A percentile compares a stretch with the other conserved stretches of the same genome.
Conservation (phyloP, 2,113 vertebrate species). For the Melanerpes formicivorus region DNA sequence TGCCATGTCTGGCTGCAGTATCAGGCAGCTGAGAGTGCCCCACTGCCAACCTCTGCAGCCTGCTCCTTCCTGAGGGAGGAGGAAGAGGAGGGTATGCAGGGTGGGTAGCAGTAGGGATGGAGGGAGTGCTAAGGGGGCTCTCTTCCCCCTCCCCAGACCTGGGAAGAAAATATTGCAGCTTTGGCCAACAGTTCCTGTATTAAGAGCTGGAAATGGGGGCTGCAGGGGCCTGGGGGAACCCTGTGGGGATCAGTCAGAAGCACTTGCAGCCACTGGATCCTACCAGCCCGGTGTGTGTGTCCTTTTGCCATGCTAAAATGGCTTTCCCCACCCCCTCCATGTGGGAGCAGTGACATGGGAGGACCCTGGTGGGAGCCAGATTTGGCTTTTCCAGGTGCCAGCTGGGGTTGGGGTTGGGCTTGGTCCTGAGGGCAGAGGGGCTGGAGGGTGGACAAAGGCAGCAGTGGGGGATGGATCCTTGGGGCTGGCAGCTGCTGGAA, state of each 20-base stretch:
- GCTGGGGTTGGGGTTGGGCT: neutral
- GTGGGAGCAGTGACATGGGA: neutral
- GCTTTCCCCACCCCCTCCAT: rapidly evolving
- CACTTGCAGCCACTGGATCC: rapidly evolving
- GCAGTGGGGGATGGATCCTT: rapidly evolving
- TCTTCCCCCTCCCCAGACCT: neutral
- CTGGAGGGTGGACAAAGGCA: neutral
- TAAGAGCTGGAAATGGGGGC: neutral
- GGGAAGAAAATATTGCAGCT: neutral
- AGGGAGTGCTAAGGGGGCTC: neutral
- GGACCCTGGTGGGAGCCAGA: neutral
- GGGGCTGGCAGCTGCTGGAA: neutral
- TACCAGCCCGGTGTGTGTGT: neutral
- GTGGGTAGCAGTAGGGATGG: rapidly evolving
- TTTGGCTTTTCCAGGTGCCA: neutral
- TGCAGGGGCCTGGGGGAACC: neutral
- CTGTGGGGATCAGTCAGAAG: rapidly evolving
- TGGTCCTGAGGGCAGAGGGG: neutral
- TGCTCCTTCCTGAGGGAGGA: neutral
- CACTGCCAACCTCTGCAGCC: neutral
- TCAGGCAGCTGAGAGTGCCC: neutral
- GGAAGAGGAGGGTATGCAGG: neutral
- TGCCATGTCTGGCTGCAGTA: neutral
- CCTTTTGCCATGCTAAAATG: neutral
- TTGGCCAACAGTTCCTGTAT: neutral